A percentile compares a stretch with the other conserved stretches of the same genome.
Conservation (phyloP, 2,797 vertebrate genomes). For the Argyrosomus regius region DNA sequence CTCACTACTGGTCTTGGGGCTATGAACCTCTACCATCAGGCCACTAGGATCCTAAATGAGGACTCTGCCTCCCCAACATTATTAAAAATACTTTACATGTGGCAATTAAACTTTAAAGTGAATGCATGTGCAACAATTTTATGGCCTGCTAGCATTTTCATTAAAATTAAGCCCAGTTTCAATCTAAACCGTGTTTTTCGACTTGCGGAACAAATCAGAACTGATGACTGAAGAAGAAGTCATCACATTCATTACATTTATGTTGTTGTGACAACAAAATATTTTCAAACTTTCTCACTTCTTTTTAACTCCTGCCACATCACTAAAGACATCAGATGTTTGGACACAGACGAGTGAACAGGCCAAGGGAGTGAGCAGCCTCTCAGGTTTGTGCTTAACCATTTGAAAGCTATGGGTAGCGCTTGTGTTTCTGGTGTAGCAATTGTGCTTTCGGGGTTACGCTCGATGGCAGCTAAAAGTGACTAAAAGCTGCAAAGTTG, state of each 20-base stretch:
- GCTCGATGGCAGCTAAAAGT: conserved; percentile 29
- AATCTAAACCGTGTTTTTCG: background rate
- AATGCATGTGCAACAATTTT: background rate
- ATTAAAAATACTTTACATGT: too few species aligned
- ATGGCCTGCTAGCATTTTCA: background rate
- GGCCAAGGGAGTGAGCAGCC: conserved; percentile 71
- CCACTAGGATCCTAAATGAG: too few species aligned
- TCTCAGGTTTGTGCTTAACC: conserved; percentile 42
- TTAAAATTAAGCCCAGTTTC: background rate
- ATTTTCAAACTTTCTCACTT: background rate
- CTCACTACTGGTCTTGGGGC: background rate
- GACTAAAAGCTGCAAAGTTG: conserved; percentile 28
- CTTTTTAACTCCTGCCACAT: conserved; percentile 8
- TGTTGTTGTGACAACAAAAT: background rate
- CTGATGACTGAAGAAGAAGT: conserved; percentile 4
- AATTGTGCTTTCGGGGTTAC: conserved; percentile 29
- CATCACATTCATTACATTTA: background rate
- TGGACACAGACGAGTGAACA: conserved; percentile 65
- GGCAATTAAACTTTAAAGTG: too few species aligned
- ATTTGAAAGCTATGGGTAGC: conserved; percentile 22
- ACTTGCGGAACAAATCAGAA: conserved; percentile 1
- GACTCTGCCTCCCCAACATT: too few species aligned
- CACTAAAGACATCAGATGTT: conserved; percentile 35
- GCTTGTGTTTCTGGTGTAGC: conserved; percentile 50
- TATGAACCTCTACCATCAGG: too few species aligned